A percentile compares a stretch with the other conserved stretches of the same genome.
Conservation (phyloP, 2,113 vertebrate genomes). For the Osmerus mordax region DNA sequence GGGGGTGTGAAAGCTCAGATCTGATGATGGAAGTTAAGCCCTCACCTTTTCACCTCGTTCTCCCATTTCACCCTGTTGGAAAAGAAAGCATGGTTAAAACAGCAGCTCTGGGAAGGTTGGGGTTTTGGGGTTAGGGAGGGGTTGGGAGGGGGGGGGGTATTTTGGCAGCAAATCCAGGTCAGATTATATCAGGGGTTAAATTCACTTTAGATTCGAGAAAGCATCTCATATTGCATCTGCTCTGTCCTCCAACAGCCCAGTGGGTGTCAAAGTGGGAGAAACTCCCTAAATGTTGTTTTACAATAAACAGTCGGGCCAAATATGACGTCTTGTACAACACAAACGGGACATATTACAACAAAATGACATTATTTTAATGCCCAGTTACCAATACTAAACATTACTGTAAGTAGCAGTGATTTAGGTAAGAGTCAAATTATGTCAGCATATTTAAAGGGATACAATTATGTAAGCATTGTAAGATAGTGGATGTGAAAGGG, state of each 20-base stretch:
- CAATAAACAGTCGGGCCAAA: constrained; percentile 24
- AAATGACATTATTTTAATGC: too few species aligned
- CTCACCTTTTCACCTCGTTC: constrained; percentile 93
- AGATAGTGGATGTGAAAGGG: too few species aligned
- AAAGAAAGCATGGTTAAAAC: constrained; percentile 65
- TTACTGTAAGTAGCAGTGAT: too few species aligned
- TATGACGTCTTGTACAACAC: constrained; percentile 8
- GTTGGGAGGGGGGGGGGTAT: constrained; percentile 1
- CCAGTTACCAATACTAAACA: too few species aligned
- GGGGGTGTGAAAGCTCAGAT: constrained; percentile 9
- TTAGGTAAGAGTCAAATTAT: too few species aligned
- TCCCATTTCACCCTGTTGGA: constrained; percentile 88
- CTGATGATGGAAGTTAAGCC: constrained; percentile 35
- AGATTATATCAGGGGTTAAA: constrained; percentile 63
- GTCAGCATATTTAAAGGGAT: too few species aligned
- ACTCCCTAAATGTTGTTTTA: constrained; percentile 17
- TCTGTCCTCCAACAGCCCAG: constrained; percentile 30
- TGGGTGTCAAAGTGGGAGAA: background rate
- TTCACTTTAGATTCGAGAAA: constrained; percentile 54
- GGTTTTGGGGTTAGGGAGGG: background rate
- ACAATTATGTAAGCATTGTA: too few species aligned
- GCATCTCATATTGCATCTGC: constrained; percentile 37
- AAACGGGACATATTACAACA: background rate
- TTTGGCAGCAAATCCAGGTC: constrained; percentile 39
- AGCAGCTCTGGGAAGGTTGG: constrained; percentile 18